These are phyloP conservation scores for Athene noctua DNA, from an alignment of 2,113 vertebrate species.

Conservation along the genomic window DNA sequence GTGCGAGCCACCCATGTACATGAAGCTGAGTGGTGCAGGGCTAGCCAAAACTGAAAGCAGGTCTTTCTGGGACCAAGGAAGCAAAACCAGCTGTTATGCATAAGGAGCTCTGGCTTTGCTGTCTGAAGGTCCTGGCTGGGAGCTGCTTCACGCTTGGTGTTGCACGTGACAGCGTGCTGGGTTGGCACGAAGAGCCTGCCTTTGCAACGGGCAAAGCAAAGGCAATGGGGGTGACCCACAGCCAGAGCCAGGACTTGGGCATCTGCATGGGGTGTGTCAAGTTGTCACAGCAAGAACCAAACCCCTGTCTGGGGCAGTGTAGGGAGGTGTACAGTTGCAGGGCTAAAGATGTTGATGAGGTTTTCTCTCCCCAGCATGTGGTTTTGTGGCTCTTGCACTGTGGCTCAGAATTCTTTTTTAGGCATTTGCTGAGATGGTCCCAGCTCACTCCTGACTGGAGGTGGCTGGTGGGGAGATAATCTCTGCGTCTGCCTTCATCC, in stretches of 20 bases:
- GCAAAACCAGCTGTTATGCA: background rate
- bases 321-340: background rate
- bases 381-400: background rate
- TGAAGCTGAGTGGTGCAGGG: background rate
- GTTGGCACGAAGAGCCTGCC: background rate
- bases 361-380: rapidly evolving
- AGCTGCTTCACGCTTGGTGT: background rate
- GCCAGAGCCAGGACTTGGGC: background rate
- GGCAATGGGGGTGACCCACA: rapidly evolving
- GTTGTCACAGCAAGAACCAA: background rate
- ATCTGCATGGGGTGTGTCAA: background rate
- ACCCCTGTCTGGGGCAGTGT: background rate
- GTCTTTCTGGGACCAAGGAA: background rate
- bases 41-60: background rate
- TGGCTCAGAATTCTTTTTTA: background rate
- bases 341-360: background rate
- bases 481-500: background rate
- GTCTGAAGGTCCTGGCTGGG: background rate
- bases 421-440: background rate
- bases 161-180: rapidly evolving
- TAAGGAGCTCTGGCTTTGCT: background rate
- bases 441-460: background rate
- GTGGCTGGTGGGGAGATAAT: background rate
- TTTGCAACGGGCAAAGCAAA: background rate
- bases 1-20: rapidly evolving